A percentile compares a stretch with the other conserved stretches of the same genome.
phyloP scores from a whole-genome alignment of 2,113 vertebrate species.

The Pandion haliaetus region DNA sequence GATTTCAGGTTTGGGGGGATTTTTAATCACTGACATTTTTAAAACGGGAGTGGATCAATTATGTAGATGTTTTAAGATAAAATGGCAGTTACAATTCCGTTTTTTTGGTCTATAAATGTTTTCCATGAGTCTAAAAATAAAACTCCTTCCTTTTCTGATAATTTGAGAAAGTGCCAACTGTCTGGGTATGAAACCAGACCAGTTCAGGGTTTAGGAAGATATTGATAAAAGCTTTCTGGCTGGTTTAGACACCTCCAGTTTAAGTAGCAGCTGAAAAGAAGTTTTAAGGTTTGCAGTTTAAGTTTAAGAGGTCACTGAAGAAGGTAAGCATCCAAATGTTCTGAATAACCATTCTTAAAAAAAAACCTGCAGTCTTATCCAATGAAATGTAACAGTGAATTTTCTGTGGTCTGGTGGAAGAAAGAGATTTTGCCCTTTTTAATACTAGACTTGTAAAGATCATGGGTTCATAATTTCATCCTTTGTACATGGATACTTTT shows the following conservation, averaged over 20 bases:
- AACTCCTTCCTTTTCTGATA: not conserved
- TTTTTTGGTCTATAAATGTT: not conserved
- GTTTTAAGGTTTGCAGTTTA: not conserved
- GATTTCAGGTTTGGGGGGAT: not conserved
- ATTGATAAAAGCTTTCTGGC: not conserved
- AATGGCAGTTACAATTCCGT: not conserved
- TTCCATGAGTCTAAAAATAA: not conserved
- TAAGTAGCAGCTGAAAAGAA: not conserved
- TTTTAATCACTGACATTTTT: not conserved
- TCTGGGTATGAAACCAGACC: not conserved
- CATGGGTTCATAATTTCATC: not conserved
- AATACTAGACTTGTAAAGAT: not conserved
- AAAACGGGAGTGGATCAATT: not conserved
- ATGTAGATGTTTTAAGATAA: not conserved
- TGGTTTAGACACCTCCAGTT: not conserved
- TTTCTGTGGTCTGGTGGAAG: not conserved
- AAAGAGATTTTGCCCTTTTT: not conserved
- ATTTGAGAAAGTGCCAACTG: not conserved
- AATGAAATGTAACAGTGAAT: no score
- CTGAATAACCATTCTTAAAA: not conserved
- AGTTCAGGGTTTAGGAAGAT: not conserved
- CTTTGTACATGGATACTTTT: not conserved
- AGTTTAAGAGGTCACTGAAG: not conserved
- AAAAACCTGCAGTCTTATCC: not conserved
- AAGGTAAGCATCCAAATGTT: not conserved